phyloP scores from a whole-genome alignment of 2,888 invertebrate genomes.

The Biston stratarius region DNA sequence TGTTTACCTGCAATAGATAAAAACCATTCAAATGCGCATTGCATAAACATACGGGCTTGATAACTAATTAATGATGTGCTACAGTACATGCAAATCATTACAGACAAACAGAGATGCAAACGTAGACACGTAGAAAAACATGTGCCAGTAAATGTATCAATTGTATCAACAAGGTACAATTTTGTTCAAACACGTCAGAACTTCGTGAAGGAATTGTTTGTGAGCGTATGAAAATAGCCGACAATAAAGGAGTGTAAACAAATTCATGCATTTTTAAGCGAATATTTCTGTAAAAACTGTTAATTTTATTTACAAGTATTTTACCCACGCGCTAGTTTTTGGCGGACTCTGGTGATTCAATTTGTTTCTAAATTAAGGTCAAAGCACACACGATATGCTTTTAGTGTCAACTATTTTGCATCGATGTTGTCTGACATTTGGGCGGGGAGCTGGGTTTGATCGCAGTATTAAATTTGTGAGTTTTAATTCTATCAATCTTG shows the following conservation, averaged over 20 bases:
- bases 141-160: constrained; percentile 32
- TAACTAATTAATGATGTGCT: constrained; percentile 15
- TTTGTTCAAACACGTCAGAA: constrained; percentile 24
- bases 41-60: constrained; percentile 20
- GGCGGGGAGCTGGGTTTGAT: no score
- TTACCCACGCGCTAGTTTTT: constrained; percentile 16
- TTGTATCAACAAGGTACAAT: constrained; percentile 33
- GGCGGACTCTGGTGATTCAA: constrained; percentile 8
- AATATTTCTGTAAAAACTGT: constrained; percentile 32
- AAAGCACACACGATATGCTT: no score
- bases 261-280: constrained; percentile 22
- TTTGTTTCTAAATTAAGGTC: neutral
- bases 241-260: constrained; percentile 32
- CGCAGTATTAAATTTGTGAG: no score
- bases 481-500: no score
- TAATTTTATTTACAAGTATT: constrained; percentile 37
- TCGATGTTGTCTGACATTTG: no score
- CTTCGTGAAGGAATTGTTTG: constrained; percentile 38
- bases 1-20: constrained; percentile 15
- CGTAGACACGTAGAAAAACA: constrained; percentile 11
- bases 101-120: constrained; percentile 12
- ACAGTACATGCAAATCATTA: constrained; percentile 22
- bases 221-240: constrained; percentile 35
- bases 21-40: constrained; percentile 15
- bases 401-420: no score